Evolutionary conservation across 1,140 invertebrate genomes (phyloP).

Genomic region (Spodoptera litura): DNA sequence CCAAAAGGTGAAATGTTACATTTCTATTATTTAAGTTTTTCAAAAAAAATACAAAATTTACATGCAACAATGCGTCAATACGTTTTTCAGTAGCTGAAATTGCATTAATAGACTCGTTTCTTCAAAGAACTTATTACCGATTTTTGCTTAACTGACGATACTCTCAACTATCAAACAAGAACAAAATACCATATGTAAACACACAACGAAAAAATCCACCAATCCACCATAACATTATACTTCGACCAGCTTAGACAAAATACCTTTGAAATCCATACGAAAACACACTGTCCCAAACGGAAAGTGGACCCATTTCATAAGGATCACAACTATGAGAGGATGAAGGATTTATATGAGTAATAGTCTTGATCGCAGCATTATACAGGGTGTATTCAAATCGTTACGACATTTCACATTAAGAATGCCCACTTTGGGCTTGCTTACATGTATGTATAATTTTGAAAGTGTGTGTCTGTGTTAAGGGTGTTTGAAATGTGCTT

Average conservation of each 20-base stretch:
- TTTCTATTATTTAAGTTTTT: too few species aligned
- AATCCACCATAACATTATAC: too few species aligned
- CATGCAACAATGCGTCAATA: too few species aligned
- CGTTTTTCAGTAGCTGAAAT: too few species aligned
- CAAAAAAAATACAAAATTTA: too few species aligned
- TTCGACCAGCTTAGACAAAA: background rate
- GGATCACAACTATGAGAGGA: conserved; percentile 38
- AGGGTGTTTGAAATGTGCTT: background rate
- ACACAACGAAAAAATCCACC: too few species aligned
- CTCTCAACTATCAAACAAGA: too few species aligned
- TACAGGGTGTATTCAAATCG: conserved; percentile 37
- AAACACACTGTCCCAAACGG: background rate
- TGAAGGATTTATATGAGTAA: conserved; percentile 55
- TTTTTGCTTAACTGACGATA: too few species aligned
- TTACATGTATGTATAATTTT: conserved; percentile 8
- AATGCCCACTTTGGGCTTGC: background rate
- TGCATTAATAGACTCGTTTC: too few species aligned
- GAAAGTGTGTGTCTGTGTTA: conserved; percentile 7
- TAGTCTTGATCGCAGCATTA: conserved; percentile 38
- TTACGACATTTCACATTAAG: conserved; percentile 4
- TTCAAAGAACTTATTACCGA: too few species aligned
- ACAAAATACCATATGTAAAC: too few species aligned
- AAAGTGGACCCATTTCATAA: conserved; percentile 48
- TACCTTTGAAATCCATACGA: conserved; percentile 9
- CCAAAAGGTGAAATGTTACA: too few species aligned